A percentile compares a stretch with the other conserved stretches of the same genome.
Evolutionary conservation across 92 coral and sea anemone species (phyloP).

Genomic region (Epizoanthus ramosus): DNA sequence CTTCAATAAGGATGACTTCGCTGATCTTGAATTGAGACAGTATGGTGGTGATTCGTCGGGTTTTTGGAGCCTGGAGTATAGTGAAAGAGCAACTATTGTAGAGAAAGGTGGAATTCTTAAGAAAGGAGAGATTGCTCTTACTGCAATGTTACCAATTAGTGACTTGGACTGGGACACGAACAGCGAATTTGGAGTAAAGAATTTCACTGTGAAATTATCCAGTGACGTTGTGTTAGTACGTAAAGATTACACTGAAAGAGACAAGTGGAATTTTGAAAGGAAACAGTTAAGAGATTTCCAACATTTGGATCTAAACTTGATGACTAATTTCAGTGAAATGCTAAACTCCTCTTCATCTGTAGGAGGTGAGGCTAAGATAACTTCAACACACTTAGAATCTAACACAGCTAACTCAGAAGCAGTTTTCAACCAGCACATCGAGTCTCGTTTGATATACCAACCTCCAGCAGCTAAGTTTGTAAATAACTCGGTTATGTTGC

Average conservation of each 20-base stretch:
- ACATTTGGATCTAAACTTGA: neutral
- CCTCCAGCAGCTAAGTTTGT: constrained; percentile 11
- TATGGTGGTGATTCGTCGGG: constrained; percentile 6
- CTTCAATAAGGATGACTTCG: constrained; percentile 29
- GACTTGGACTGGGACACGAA: neutral
- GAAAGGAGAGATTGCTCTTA: neutral
- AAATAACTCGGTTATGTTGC: constrained; percentile 4
- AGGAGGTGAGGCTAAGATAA: neutral
- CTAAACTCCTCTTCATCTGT: neutral
- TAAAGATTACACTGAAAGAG: neutral
- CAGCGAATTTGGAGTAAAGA: neutral
- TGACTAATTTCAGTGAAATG: neutral
- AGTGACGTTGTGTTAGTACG: constrained; percentile 1
- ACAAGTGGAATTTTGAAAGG: neutral
- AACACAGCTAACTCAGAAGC: neutral
- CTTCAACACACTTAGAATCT: neutral
- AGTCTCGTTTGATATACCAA: constrained; percentile 14
- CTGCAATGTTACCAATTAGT: constrained; percentile 8
- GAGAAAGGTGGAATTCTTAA: constrained; percentile 25
- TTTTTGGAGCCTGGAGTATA: constrained; percentile 16
- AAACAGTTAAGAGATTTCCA: neutral
- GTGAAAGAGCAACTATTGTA: constrained; percentile 18
- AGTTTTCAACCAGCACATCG: neutral
- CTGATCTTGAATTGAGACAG: neutral
- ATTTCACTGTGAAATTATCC: constrained; percentile 13